phyloP scores from a whole-genome alignment of 2,888 invertebrate species.

The Octodonta nipae region DNA sequence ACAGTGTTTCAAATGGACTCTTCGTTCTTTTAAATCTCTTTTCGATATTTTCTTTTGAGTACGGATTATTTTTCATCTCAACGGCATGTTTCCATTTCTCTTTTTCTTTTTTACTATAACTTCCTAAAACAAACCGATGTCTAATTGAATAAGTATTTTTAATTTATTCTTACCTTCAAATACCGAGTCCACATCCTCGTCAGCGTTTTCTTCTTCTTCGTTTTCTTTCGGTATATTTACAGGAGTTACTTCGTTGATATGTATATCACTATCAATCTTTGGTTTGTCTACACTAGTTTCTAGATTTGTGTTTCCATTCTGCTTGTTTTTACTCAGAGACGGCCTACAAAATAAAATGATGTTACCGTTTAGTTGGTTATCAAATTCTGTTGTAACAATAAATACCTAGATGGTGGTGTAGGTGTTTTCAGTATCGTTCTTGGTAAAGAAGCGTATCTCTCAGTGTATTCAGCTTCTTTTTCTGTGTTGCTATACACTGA shows the following conservation, averaged over 20 bases:
- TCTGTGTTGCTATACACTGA: slow-evolving; percentile 37
- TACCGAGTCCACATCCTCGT: neutral
- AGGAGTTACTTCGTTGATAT: no score
- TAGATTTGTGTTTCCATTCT: no score
- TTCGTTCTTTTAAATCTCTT: slow-evolving; percentile 43
- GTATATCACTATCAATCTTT: neutral
- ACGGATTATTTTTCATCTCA: slow-evolving; percentile 78
- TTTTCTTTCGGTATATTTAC: no score
- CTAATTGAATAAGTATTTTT: neutral
- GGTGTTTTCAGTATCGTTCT: slow-evolving; percentile 23
- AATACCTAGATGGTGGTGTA: slow-evolving; percentile 15
- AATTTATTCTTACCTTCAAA: neutral
- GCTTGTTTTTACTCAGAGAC: no score
- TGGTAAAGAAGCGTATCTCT: slow-evolving; percentile 36
- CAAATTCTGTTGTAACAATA: no score
- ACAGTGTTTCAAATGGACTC: slow-evolving; percentile 27
- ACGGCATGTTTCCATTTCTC: slow-evolving; percentile 78
- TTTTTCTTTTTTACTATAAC: slow-evolving; percentile 76
- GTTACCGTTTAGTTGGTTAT: neutral
- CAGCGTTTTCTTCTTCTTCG: no score
- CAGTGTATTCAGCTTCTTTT: slow-evolving; percentile 48
- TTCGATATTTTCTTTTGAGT: slow-evolving; percentile 72
- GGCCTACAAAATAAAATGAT: neutral
- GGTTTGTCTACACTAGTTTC: no score
- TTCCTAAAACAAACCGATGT: no score